Percentiles rank a stretch among this genome's conserved stretches.
phyloP scores from a whole-genome alignment of 2,113 vertebrate species.

The Carlito syrichta region DNA sequence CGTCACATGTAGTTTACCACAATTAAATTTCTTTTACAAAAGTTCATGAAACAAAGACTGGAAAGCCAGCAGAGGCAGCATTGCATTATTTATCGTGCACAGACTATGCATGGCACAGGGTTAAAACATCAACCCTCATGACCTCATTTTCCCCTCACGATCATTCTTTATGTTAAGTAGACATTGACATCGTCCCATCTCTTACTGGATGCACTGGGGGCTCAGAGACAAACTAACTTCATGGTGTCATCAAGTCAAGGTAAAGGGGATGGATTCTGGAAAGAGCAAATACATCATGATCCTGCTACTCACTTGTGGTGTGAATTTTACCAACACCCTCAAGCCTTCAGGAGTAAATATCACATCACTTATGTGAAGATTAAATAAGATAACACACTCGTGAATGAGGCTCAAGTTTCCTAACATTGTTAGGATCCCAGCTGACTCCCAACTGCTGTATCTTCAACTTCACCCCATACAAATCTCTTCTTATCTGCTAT shows the following conservation, averaged over 20 bases:
- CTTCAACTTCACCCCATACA: not conserved
- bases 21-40: not conserved
- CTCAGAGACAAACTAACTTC: not conserved
- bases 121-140: not conserved
- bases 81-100: not conserved
- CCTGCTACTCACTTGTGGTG: not conserved
- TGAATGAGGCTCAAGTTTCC: not conserved
- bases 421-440: not conserved
- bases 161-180: not conserved
- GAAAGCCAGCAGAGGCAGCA: not conserved
- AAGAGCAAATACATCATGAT: not conserved
- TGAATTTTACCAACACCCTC: not conserved
- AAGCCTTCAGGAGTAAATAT: not conserved
- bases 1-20: not conserved
- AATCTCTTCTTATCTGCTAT: not conserved
- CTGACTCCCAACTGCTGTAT: not conserved
- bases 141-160: not conserved
- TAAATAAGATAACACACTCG: not conserved
- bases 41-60: not conserved
- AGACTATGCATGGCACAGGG: not conserved
- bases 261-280: not conserved
- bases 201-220: no score
- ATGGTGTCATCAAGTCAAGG: fast-evolving
- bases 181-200: no score
- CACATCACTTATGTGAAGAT: not conserved